phyloP scores from a whole-genome alignment of 2,888 invertebrate genomes.

The Eumerus sabulonum region DNA sequence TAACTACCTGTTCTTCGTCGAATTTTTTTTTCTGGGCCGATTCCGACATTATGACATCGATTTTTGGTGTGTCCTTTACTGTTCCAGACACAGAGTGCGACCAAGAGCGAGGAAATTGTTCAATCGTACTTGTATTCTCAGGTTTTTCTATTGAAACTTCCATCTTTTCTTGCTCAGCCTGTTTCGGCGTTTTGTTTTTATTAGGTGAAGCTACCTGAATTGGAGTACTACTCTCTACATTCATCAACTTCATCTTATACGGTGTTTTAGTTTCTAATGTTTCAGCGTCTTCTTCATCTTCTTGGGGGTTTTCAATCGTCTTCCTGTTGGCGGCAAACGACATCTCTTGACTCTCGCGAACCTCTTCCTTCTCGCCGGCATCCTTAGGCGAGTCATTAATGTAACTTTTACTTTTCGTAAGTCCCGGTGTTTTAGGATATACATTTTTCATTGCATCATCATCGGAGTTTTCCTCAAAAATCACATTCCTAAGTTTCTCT shows the following conservation, averaged over 20 bases:
- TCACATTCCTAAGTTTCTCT: constrained; percentile 68
- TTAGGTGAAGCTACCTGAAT: constrained; percentile 39
- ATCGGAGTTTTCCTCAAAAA: constrained; percentile 65
- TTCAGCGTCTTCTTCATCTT: constrained; percentile 22
- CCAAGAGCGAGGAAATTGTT: constrained; percentile 71
- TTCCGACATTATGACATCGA: constrained; percentile 65
- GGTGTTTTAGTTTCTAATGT: constrained; percentile 41
- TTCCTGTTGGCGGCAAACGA: constrained; percentile 18
- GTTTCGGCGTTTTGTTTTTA: not conserved
- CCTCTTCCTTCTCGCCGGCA: constrained; percentile 24
- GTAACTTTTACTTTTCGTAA: constrained; percentile 68
- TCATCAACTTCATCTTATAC: constrained; percentile 45
- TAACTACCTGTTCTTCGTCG: constrained; percentile 27
- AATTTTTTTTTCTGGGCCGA: constrained; percentile 42
- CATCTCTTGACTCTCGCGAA: constrained; percentile 16
- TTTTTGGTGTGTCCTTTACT: constrained; percentile 47
- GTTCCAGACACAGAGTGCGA: constrained; percentile 66
- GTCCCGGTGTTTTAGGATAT: constrained; percentile 74
- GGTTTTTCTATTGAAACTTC: constrained; percentile 14
- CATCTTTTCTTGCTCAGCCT: not conserved
- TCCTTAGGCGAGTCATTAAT: constrained; percentile 52
- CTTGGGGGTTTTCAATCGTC: constrained; percentile 12
- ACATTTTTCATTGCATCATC: constrained; percentile 65
- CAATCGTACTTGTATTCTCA: constrained; percentile 81
- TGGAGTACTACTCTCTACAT: constrained; percentile 50